Evolutionary conservation across 2,113 vertebrate species (phyloP), one percentile per base, ranked within the genome.

Genomic region (Eclectus roratus): DNA sequence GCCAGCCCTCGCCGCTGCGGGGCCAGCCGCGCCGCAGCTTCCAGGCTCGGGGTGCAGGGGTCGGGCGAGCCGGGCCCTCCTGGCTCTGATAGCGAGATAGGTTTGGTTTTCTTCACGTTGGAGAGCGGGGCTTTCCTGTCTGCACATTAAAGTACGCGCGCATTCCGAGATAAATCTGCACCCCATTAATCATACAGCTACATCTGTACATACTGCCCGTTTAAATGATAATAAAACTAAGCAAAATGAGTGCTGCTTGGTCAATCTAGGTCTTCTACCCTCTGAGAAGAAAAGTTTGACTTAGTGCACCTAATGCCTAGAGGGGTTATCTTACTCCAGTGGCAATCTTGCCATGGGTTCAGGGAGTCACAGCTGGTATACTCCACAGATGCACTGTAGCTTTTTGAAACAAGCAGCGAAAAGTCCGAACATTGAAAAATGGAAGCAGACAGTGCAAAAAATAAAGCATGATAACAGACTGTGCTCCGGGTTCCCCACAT

Each of bases 391-490:
- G 92, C 83, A 7, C 69, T 50, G 58, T 13, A 28, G 87, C 24
- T n/a, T 60, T 90, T 72, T 9, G 72, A 68, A 94, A 83, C 46
- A 70, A 70, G 29, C 76, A 69, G 73, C 88, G 61, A 3, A 43
- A 93, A 87, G 83, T 78, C 80, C 61, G 83, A 93, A 25, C 60
- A 2, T 1, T 70, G 79, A 52, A 68, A 93, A 91, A 74, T 81
- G 69, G 80, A 85, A 91, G 82, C 89, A 94, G 91, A 68, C 77
- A 78, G 77, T 46, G 73, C 65, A 91, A 79, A 90, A 94, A 96
- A 90, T 78, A 68, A 88, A 94, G 77, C 27, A 12, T 31, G 79
- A 29, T 88, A 83, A 71, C 92, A 96, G 88, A 28, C 90, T 84
- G 80, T 66, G 88, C 80, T 72, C 70, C 37, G 86, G 93, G 33